Evolutionary conservation across 2,113 vertebrate species (phyloP).

Genomic region (Gopherus evgoodei): DNA sequence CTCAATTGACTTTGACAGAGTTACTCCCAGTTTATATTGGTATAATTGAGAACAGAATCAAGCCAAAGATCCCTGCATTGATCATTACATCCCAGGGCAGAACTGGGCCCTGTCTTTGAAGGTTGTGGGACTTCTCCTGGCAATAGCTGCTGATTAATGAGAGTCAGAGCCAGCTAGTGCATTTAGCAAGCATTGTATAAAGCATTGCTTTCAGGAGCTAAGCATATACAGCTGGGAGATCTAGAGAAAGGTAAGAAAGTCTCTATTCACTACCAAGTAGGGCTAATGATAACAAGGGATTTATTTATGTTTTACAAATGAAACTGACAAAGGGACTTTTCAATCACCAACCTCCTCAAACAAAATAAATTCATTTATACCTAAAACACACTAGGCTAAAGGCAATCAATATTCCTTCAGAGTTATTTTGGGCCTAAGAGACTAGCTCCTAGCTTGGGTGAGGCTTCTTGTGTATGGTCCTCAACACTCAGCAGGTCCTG

Average conservation of each 20-base stretch:
- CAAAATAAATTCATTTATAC: neutral
- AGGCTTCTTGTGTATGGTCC: slow-evolving; percentile 27
- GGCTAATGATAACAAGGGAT: neutral
- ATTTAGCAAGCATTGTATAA: neutral
- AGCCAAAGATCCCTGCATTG: slow-evolving; percentile 3
- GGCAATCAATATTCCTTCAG: neutral
- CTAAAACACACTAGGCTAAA: neutral
- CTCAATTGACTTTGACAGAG: slow-evolving; percentile 47
- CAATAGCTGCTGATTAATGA: slow-evolving; percentile 5
- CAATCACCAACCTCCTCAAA: neutral
- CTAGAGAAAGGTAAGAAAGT: neutral
- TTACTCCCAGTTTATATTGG: slow-evolving; percentile 37
- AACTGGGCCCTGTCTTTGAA: neutral
- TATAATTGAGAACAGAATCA: slow-evolving; percentile 42
- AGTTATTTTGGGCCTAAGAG: slow-evolving; percentile 26
- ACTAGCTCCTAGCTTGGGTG: neutral
- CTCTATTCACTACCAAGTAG: neutral
- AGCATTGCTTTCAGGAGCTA: neutral
- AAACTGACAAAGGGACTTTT: neutral
- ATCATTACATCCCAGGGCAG: neutral
- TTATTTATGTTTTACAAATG: slow-evolving; percentile 1
- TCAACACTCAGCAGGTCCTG: neutral
- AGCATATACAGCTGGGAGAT: neutral
- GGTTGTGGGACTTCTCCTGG: neutral
- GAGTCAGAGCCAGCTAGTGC: neutral